A percentile compares a stretch with the other conserved stretches of the same genome.
These are phyloP conservation scores for Falcunculus frontatus DNA, from an alignment of 2,113 vertebrate genomes.

Conservation along the genomic window DNA sequence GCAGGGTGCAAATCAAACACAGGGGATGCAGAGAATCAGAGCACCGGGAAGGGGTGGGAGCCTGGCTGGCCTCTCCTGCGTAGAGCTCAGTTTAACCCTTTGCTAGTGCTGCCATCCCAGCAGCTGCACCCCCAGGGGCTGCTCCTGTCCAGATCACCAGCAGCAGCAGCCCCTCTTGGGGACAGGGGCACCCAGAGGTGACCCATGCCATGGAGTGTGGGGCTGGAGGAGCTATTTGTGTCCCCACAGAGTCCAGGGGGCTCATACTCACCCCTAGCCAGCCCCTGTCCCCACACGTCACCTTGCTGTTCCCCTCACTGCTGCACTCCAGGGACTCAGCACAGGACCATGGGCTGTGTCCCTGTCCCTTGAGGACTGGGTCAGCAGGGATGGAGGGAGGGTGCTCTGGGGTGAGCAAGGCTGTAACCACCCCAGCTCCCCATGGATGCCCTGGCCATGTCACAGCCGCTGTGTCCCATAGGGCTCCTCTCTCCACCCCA, in stretches of 20 bases:
- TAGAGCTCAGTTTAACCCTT: slow-evolving; percentile 2
- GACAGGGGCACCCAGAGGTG: not conserved
- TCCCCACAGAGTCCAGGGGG: not conserved
- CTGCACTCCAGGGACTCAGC: not conserved
- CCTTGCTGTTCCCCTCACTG: not conserved
- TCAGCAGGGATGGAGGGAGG: not conserved
- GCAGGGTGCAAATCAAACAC: slow-evolving; percentile 25
- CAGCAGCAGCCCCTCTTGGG: no score
- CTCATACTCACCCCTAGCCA: not conserved
- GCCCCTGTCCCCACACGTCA: not conserved
- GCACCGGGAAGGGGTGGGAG: not conserved
- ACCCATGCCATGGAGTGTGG: not conserved
- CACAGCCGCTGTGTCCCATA: not conserved
- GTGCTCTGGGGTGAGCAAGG: not conserved
- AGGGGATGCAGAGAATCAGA: not conserved
- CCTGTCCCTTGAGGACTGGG: fast-evolving
- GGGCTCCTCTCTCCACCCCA: not conserved
- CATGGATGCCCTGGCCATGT: fast-evolving
- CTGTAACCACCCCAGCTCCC: not conserved
- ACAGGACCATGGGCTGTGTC: not conserved
- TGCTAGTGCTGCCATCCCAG: fast-evolving
- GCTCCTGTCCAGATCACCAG: not conserved
- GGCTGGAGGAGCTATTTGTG: not conserved
- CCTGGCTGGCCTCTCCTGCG: not conserved
- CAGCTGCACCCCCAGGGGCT: not conserved